phyloP scores from a whole-genome alignment of 1,140 invertebrate genomes.

The Drosophila gunungcola region DNA sequence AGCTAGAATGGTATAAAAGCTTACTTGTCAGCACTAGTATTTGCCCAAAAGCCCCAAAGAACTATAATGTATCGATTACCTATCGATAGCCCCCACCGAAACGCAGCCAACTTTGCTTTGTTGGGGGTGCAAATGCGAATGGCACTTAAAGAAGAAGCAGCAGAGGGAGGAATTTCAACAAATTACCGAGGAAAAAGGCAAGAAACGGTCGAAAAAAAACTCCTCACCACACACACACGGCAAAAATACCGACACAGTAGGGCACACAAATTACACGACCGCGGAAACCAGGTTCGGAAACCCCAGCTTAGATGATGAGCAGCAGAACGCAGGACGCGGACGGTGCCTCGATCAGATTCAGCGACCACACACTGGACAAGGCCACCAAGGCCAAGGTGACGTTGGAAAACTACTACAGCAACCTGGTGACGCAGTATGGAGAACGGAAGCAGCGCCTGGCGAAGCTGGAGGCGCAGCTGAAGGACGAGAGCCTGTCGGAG shows the following conservation, averaged over 20 bases:
- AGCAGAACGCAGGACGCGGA: constrained; percentile 76
- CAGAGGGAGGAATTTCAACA: constrained; percentile 73
- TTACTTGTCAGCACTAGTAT: not conserved
- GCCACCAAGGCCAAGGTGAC: constrained; percentile 99
- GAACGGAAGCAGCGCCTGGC: constrained; percentile 97
- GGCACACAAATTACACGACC: constrained; percentile 27
- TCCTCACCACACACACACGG: constrained; percentile 48
- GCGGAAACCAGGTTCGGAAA: constrained; percentile 15
- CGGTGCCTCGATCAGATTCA: constrained; percentile 91
- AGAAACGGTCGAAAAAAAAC: constrained; percentile 49
- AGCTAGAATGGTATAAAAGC: not conserved
- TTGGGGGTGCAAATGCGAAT: constrained; percentile 44
- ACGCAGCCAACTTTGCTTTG: constrained; percentile 13
- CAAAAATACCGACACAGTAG: constrained; percentile 22
- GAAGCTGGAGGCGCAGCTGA: constrained; percentile 96
- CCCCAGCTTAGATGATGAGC: constrained; percentile 82
- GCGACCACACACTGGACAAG: constrained; percentile 98
- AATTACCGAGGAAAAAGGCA: constrained; percentile 69
- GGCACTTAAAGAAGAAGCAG: constrained; percentile 58
- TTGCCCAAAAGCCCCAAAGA: not conserved
- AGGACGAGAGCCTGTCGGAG: constrained; percentile 95
- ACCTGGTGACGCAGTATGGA: constrained; percentile 98
- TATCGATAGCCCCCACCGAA: not conserved
- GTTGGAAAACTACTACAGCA: constrained; percentile 99
- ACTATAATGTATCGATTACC: not conserved